A percentile compares a stretch with the other conserved stretches of the same genome.
Evolutionary conservation across 2,113 vertebrate species (phyloP).

Genomic region (Aphelocoma coerulescens): DNA sequence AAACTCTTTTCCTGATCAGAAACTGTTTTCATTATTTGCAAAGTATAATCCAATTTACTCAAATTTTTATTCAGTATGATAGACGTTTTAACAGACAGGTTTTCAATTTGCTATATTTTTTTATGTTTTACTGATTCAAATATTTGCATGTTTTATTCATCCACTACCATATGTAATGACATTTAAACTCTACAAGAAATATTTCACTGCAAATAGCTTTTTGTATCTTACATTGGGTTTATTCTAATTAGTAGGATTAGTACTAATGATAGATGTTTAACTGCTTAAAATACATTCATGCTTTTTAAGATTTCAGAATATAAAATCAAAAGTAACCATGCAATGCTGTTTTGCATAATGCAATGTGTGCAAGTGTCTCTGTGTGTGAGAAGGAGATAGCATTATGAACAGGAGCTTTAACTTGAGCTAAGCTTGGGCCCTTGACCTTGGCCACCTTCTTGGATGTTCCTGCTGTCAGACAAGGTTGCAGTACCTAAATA

Average conservation of each 20-base stretch:
- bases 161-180: not conserved
- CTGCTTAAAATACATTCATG: not conserved
- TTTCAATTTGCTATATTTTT: not conserved
- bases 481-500: not conserved
- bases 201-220: not conserved
- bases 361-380: not conserved
- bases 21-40: not conserved
- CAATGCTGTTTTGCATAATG: not conserved
- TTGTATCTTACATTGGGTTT: not conserved
- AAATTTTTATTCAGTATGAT: not conserved
- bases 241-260: not conserved
- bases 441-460: not conserved
- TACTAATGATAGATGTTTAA: not conserved
- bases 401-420: not conserved
- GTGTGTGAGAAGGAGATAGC: not conserved
- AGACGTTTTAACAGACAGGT: not conserved
- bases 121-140: not conserved
- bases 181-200: not conserved
- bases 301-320: not conserved
- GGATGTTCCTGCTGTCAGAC: not conserved
- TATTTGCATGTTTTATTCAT: not conserved
- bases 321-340: not conserved
- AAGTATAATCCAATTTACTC: not conserved
- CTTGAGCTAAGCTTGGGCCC: not conserved
- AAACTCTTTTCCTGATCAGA: not conserved